phyloP scores from a whole-genome alignment of 2,113 vertebrate genomes.

The Pseudolaguvia tuberculata region DNA sequence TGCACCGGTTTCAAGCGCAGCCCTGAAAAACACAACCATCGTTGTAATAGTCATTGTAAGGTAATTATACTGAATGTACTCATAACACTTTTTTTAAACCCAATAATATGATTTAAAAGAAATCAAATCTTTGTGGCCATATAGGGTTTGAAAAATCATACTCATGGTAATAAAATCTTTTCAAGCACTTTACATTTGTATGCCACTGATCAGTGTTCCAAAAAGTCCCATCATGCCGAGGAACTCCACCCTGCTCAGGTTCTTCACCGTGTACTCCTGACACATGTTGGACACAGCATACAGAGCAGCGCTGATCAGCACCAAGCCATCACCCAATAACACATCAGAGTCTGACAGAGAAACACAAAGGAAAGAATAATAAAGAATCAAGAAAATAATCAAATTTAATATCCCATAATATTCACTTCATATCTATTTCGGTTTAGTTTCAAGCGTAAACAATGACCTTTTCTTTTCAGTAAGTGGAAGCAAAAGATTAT shows the following conservation, averaged over 20 bases:
- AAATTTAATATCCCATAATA: neutral
- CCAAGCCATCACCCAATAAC: conserved; percentile 83
- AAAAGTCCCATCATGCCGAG: conserved; percentile 96
- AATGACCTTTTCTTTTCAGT: neutral
- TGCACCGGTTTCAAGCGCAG: conserved; percentile 73
- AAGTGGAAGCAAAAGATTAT: neutral
- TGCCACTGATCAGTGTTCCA: conserved; percentile 86
- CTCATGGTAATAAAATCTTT: neutral
- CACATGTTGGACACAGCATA: conserved; percentile 90
- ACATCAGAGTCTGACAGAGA: conserved; percentile 70
- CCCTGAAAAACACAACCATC: conserved; percentile 65
- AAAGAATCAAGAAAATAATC: neutral
- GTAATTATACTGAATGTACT: neutral
- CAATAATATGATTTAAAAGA: neutral
- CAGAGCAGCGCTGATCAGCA: conserved; percentile 84
- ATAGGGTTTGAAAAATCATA: neutral
- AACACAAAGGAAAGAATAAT: conserved; percentile 23
- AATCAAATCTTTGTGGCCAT: neutral
- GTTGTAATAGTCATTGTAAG: too few relatives aligned
- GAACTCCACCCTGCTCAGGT: conserved; percentile 86
- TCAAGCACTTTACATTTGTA: conserved; percentile 81
- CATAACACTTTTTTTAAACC: neutral
- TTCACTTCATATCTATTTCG: neutral
- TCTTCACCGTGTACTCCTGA: conserved; percentile 96
- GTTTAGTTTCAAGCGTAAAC: neutral